Evolutionary conservation across 2,888 invertebrate genomes (phyloP).

Genomic region (Eristalis tenax): DNA sequence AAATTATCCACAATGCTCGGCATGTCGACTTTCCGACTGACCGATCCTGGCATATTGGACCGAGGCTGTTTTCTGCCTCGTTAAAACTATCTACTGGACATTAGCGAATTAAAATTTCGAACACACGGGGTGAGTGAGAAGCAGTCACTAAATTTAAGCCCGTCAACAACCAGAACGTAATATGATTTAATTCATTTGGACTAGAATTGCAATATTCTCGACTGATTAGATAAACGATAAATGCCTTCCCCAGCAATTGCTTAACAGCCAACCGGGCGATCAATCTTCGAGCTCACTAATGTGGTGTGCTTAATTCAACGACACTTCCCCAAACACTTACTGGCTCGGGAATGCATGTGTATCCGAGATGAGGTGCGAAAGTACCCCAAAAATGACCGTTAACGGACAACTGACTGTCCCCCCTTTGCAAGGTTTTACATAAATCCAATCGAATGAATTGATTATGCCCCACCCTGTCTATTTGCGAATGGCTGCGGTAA

Average conservation of each 20-base stretch:
- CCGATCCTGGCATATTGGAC: background rate
- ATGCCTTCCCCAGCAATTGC: background rate
- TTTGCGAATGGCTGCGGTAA: conserved; percentile 44
- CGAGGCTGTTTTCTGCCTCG: background rate
- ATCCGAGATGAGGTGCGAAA: background rate
- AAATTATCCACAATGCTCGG: background rate
- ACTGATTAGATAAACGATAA: background rate
- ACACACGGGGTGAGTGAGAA: background rate
- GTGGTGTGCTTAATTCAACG: background rate
- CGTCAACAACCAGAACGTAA: too few relatives aligned
- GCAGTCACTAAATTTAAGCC: too few relatives aligned
- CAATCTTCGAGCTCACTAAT: background rate
- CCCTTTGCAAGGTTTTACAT: conserved; percentile 26
- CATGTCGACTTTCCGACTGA: background rate
- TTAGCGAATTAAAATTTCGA: background rate
- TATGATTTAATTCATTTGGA: too few relatives aligned
- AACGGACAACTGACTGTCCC: background rate
- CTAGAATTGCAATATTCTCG: background rate
- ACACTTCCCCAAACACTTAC: background rate
- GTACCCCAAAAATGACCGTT: background rate
- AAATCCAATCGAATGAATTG: conserved; percentile 45
- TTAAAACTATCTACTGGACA: background rate
- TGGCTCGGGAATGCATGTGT: background rate
- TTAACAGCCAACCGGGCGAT: background rate
- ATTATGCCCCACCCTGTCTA: conserved; percentile 33